Evolutionary conservation across 30 jellyfish, hydroid and myxozoan species (phyloP).

Genomic region (Rhopilema esculentum): DNA sequence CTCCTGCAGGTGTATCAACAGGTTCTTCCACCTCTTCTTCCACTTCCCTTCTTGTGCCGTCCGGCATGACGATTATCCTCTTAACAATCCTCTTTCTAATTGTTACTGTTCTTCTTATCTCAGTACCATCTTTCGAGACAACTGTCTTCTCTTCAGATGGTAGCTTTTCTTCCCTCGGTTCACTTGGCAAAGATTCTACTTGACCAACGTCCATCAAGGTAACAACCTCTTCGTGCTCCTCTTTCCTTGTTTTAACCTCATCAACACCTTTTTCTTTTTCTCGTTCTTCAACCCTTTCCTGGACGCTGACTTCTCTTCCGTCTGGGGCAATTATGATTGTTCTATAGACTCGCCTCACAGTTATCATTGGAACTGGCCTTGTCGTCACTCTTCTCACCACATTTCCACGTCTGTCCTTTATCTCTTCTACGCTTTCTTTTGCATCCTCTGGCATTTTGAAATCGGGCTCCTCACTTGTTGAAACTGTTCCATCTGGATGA

Average conservation of each 20-base stretch:
- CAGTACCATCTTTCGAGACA: slow-evolving; percentile 18
- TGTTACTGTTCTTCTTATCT: slow-evolving; percentile 52
- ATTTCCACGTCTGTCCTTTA: slow-evolving; percentile 30
- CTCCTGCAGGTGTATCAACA: slow-evolving; percentile 2
- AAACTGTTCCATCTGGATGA: slow-evolving; percentile 66
- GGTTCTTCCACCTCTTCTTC: slow-evolving; percentile 71
- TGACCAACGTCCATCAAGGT: not conserved
- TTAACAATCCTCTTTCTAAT: slow-evolving; percentile 63
- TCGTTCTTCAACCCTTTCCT: slow-evolving; percentile 45
- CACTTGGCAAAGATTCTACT: not conserved
- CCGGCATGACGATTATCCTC: slow-evolving; percentile 72
- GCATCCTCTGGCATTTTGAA: slow-evolving; percentile 67
- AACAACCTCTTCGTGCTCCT: slow-evolving; percentile 4
- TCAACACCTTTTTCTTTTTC: slow-evolving; percentile 4
- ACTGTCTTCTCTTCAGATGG: slow-evolving; percentile 22
- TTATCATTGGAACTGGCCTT: slow-evolving; percentile 31
- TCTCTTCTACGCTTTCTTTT: slow-evolving; percentile 38
- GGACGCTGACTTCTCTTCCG: slow-evolving; percentile 42
- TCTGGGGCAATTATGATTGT: slow-evolving; percentile 42
- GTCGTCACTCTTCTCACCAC: slow-evolving; percentile 49
- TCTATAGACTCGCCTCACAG: slow-evolving; percentile 37
- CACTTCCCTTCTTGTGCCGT: slow-evolving; percentile 71
- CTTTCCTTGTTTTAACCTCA: slow-evolving; percentile 30
- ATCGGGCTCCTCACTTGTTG: slow-evolving; percentile 68
- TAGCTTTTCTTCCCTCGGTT: slow-evolving; percentile 27